Evolutionary conservation across 1,140 invertebrate genomes (phyloP).

Genomic region (Tetramorium alpestre): DNA sequence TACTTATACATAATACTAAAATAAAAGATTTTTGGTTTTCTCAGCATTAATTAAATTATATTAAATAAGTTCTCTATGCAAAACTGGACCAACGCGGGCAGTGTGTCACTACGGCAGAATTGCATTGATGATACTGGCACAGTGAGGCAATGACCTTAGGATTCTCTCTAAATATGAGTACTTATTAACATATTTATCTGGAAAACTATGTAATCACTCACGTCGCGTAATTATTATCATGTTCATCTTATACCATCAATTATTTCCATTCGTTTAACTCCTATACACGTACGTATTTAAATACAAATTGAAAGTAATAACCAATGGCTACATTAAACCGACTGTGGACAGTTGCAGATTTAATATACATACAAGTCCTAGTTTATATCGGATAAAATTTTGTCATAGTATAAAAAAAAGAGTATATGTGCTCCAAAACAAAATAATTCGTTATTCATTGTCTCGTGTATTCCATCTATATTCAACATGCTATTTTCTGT

Average conservation of each 20-base stretch:
- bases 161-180: constrained; percentile 71
- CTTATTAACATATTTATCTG: constrained; percentile 60
- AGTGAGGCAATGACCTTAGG: constrained; percentile 83
- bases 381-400: constrained; percentile 35
- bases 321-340: constrained; percentile 60
- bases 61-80: constrained; percentile 71
- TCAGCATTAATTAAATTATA: background rate
- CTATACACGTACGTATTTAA: background rate
- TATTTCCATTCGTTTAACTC: background rate
- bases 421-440: background rate
- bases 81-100: constrained; percentile 82
- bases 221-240: constrained; percentile 13
- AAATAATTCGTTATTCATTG: background rate
- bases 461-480: background rate
- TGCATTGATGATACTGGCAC: constrained; percentile 79
- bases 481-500: background rate
- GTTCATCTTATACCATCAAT: background rate
- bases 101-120: constrained; percentile 83
- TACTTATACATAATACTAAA: background rate
- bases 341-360: constrained; percentile 38
- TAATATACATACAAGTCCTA: background rate
- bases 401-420: background rate
- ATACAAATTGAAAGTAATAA: constrained; percentile 64
- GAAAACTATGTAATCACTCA: constrained; percentile 49
- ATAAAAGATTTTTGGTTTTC: constrained; percentile 28